Conservation (phyloP, 2,888 invertebrate species). For the Nasonovia ribisnigri region DNA sequence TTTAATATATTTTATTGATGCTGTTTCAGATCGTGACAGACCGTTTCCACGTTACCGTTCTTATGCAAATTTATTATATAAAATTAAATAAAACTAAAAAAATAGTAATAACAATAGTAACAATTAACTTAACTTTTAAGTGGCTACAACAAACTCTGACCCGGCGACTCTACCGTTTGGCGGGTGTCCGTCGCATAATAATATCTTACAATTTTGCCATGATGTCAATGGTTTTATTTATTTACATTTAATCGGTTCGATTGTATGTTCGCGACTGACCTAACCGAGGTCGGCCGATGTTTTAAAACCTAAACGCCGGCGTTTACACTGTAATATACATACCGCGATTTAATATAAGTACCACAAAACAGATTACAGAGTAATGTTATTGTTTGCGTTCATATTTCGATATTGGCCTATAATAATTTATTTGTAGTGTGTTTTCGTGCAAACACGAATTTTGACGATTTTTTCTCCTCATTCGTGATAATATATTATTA, state of each 20-base stretch:
- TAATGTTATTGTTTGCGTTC: background rate
- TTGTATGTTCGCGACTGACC: background rate
- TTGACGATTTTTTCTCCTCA: background rate
- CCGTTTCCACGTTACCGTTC: conserved; percentile 3
- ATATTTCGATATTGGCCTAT: background rate
- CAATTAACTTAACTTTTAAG: conserved; percentile 22
- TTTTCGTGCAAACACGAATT: background rate
- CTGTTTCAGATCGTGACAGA: conserved; percentile 33
- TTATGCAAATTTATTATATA: background rate
- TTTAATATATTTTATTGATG: background rate
- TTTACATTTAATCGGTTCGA: conserved; percentile 12
- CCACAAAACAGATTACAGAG: background rate
- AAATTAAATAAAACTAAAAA: background rate
- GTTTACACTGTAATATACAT: background rate
- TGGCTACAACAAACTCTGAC: background rate
- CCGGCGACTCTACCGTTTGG: background rate
- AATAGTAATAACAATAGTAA: background rate
- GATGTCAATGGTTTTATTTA: conserved; percentile 14
- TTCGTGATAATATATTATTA: background rate
- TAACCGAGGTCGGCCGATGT: background rate
- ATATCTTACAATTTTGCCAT: background rate
- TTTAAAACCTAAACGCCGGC: background rate
- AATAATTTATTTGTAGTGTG: background rate
- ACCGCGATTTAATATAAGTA: background rate
- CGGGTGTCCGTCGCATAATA: background rate